Percentiles rank a stretch among this genome's conserved stretches.
Evolutionary conservation across 2,888 invertebrate genomes (phyloP).

Genomic region (Drosophila fulvimacula): DNA sequence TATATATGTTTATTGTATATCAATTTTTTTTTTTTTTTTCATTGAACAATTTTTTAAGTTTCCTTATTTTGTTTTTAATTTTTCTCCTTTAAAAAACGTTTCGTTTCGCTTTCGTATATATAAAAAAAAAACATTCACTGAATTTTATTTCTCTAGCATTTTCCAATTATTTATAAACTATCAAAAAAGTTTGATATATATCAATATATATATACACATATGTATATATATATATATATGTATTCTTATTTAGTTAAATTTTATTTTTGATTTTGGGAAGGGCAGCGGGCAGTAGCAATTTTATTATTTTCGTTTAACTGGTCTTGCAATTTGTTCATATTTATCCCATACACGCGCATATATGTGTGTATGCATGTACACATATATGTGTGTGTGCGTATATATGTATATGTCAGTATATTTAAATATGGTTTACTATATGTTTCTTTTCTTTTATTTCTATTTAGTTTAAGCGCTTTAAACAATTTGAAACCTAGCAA

Average conservation of each 20-base stretch:
- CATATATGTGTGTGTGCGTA: conserved; percentile 10
- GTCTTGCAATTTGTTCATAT: conserved; percentile 16
- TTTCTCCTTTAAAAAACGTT: conserved; percentile 16
- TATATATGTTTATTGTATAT: conserved; percentile 24
- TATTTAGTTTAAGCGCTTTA: conserved; percentile 24
- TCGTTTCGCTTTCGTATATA: conserved; percentile 15
- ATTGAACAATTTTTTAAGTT: conserved; percentile 30
- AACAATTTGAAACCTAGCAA: conserved; percentile 60
- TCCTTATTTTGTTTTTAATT: background rate
- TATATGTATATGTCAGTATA: conserved; percentile 19
- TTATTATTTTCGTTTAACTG: conserved; percentile 32
- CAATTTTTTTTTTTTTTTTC: conserved; percentile 11
- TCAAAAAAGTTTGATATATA: conserved; percentile 39
- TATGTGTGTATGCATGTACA: conserved; percentile 29
- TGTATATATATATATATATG: conserved; percentile 4
- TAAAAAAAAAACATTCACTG: conserved; percentile 30
- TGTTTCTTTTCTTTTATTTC: conserved; percentile 15
- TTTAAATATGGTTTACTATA: conserved; percentile 33
- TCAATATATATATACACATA: conserved; percentile 1
- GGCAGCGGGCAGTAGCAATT: conserved; percentile 40
- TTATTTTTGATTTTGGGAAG: conserved; percentile 10
- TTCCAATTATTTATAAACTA: conserved; percentile 59
- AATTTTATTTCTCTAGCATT: conserved; percentile 24
- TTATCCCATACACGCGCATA: conserved; percentile 1
- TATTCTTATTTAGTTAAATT: conserved; percentile 16